Evolutionary conservation across 2,113 vertebrate genomes (phyloP), one percentile per base, ranked within the genome.

Genomic region (Amblyornis subalaris): DNA sequence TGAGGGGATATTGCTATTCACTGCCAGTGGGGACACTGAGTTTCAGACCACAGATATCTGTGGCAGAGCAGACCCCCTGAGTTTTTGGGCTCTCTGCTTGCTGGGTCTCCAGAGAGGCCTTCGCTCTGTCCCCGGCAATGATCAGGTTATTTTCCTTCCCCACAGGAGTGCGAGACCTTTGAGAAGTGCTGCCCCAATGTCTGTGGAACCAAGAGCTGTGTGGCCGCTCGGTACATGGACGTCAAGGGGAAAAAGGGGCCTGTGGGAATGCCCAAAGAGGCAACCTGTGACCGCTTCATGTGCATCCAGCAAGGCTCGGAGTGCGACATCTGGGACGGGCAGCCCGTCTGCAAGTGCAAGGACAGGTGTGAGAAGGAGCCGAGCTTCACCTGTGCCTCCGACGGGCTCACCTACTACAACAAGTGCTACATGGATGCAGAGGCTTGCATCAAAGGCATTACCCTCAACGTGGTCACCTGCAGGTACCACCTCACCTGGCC

Each of bases 391-490:
- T 99, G 99, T 0, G 99, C 99, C 58, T 99, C 99, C 0, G 99
- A 99, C 0, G 99, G 99, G 64, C 98, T 99, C 97, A 99, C 99
- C 45, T 99, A 99, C 97, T 99, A 99, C 96, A 99, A 99, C 95
- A 99, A 98, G 92, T 99, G 99, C 95, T 99, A 99, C 98, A 99
- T 99, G 99, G 99, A 99, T 2, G 99, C 99, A 0, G 99, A 99
- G 96, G 99, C 99, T 14, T 99, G 99, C 87, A 98, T 98, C 91
- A 99, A 99, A 69, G 99, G 99, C 85, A 98, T 99, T 85, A 98
- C 98, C 0, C 97, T 99, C 72, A 98, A 98, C 0, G 98, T 99
- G 0, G 99, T 99, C 94, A 98, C 98, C 47, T 99, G 99, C 54
- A 98, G 98, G 85, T 99, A 99, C 76, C 99, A 99, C 58, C 98